Evolutionary conservation across 2,113 vertebrate species (phyloP).

Genomic region (Ptilorrhoa leucosticta): DNA sequence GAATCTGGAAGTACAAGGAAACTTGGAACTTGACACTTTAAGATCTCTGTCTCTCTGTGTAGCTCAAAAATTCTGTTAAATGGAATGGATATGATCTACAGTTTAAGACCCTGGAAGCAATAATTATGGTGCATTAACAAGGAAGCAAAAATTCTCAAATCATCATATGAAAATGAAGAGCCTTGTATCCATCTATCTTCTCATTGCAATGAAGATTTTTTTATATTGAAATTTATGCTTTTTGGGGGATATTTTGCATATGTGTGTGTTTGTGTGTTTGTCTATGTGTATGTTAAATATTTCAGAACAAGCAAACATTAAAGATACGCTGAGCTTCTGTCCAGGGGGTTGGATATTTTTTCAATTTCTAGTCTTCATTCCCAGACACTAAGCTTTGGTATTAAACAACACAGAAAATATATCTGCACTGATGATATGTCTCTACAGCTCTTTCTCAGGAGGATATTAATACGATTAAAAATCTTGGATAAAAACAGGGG

Average conservation of each 20-base stretch:
- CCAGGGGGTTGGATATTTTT: neutral
- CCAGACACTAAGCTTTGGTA: neutral
- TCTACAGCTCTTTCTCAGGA: neutral
- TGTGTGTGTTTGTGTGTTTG: fast-evolving
- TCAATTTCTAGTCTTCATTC: neutral
- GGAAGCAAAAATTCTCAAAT: neutral
- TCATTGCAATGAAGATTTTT: neutral
- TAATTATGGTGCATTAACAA: neutral
- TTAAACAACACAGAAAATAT: neutral
- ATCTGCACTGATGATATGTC: neutral
- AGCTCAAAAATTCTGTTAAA: neutral
- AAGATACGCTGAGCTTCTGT: neutral
- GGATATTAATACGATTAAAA: neutral
- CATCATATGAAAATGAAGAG: neutral
- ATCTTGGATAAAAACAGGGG: neutral
- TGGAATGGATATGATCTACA: neutral
- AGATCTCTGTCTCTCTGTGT: neutral
- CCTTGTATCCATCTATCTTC: neutral
- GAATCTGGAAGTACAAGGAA: neutral
- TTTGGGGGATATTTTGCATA: neutral
- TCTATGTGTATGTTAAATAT: neutral
- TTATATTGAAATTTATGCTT: neutral
- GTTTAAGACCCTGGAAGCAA: neutral
- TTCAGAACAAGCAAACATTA: neutral
- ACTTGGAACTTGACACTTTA: neutral